Evolutionary conservation across 2,113 vertebrate species (phyloP).

Genomic region (Nerophis lumbriciformis): DNA sequence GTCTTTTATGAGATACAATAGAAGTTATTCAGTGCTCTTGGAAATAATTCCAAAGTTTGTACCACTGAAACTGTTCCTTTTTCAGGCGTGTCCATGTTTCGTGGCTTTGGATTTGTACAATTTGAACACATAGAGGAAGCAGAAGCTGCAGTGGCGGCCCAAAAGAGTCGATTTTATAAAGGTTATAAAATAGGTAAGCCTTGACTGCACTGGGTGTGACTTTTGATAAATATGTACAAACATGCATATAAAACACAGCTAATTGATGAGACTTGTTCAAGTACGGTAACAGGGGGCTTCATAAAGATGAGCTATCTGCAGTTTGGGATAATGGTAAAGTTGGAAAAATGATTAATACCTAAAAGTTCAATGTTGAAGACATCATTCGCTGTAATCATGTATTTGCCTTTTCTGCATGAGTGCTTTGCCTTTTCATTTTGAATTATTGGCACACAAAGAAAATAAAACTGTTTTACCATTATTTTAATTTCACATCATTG

Average conservation of each 20-base stretch:
- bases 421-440: slow-evolving; percentile 7
- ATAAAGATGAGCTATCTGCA: background rate
- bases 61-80: slow-evolving; percentile 73
- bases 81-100: slow-evolving; percentile 84
- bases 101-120: slow-evolving; percentile 85
- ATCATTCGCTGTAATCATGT: background rate
- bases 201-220: slow-evolving; percentile 31
- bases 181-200: slow-evolving; percentile 88
- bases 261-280: background rate
- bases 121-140: slow-evolving; percentile 85
- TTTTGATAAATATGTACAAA: background rate
- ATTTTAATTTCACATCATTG: slow-evolving; percentile 3
- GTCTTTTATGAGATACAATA: slow-evolving; percentile 12
- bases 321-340: background rate
- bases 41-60: slow-evolving; percentile 35
- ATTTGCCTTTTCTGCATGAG: background rate
- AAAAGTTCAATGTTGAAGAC: background rate
- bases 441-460: slow-evolving; percentile 1
- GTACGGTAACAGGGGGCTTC: background rate
- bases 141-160: slow-evolving; percentile 81
- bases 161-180: slow-evolving; percentile 86
- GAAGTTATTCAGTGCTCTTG: slow-evolving; percentile 25
- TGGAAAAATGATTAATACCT: background rate
- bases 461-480: slow-evolving; percentile 29
- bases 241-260: background rate